Evolutionary conservation across 2,113 vertebrate species (phyloP).

Genomic region (Eublepharis macularius): DNA sequence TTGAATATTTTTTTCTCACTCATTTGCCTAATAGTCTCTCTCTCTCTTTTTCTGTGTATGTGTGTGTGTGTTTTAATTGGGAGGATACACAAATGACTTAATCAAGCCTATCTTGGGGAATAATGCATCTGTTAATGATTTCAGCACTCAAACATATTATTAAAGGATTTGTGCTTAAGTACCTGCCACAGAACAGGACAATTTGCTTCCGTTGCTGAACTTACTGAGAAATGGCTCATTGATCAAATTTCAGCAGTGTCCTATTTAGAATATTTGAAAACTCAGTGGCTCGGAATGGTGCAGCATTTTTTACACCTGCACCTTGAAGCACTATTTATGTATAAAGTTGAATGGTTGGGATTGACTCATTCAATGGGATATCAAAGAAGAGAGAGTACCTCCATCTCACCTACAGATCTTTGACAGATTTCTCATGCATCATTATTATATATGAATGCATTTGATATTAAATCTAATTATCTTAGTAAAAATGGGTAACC

Average conservation of each 20-base stretch:
- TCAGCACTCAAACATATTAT: conserved; percentile 79
- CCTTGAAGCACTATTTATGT: not conserved
- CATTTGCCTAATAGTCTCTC: conserved; percentile 79
- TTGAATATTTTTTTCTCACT: conserved; percentile 73
- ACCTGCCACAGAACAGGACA: conserved; percentile 78
- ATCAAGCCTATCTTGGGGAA: conserved; percentile 80
- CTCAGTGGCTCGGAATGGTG: conserved; percentile 46
- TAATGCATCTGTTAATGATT: conserved; percentile 83
- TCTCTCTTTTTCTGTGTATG: too few species aligned
- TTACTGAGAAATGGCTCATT: conserved; percentile 76
- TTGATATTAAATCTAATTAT: not conserved
- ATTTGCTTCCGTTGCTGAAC: conserved; percentile 83
- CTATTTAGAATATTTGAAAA: conserved; percentile 73
- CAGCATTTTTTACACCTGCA: not conserved
- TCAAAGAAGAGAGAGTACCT: not conserved
- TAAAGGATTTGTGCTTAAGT: conserved; percentile 80
- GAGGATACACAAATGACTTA: conserved; percentile 83
- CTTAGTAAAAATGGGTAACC: not conserved
- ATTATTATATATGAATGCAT: not conserved
- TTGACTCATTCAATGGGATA: not conserved
- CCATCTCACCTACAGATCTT: not conserved
- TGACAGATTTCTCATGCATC: not conserved
- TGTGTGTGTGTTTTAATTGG: conserved; percentile 73
- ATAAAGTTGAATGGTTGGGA: not conserved
- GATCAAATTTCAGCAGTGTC: conserved; percentile 79